Percentiles rank a stretch among this genome's conserved stretches.
Evolutionary conservation across 92 coral and sea anemone species (phyloP).

Genomic region (Bergia sp.): DNA sequence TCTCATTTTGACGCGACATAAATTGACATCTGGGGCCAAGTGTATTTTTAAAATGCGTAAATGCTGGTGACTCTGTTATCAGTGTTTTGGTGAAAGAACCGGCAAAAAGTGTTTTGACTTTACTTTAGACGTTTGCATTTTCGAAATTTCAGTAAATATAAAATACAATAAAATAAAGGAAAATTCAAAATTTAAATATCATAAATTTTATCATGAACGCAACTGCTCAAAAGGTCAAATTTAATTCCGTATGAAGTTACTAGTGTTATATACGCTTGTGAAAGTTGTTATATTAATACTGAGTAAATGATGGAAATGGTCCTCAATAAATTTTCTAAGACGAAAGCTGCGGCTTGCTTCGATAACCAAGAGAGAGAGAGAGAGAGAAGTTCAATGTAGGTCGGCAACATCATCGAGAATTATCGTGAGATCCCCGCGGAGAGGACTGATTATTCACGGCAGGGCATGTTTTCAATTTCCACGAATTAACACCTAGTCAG

Average conservation of each 20-base stretch:
- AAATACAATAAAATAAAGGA: background rate
- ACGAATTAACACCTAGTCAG: slow-evolving; percentile 26
- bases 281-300: background rate
- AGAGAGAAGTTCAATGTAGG: background rate
- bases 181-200: background rate
- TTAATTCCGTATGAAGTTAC: background rate
- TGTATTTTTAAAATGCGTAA: background rate
- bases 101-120: background rate
- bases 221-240: slow-evolving; percentile 16
- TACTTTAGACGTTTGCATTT: too few relatives aligned
- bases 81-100: background rate
- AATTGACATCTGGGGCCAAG: background rate
- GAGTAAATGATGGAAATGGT: background rate
- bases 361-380: background rate
- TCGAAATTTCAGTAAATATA: background rate
- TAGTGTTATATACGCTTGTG: background rate
- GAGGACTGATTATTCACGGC: background rate
- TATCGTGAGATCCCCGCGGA: background rate
- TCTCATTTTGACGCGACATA: background rate
- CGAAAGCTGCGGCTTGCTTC: background rate
- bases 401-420: background rate
- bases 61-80: background rate
- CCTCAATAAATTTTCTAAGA: background rate
- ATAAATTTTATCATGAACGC: background rate
- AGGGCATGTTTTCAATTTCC: background rate